Base-by-base conservation (phyloP, 2,888 invertebrate species). In the Nomada lathburiana region DNA sequence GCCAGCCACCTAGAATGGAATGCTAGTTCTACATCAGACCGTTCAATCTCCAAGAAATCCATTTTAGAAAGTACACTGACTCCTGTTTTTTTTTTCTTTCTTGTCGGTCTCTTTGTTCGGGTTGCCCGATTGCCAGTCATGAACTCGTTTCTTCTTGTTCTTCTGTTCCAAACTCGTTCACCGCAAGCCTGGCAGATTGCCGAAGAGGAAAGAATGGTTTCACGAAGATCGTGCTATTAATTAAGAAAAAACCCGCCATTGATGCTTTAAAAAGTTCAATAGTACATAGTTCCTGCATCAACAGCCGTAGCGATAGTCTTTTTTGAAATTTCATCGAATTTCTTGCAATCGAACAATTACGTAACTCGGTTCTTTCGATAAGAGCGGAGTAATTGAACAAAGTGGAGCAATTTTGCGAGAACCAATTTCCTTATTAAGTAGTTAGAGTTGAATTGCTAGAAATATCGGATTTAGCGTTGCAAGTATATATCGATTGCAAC, bases 41-140 rank as follows among this genome's bases (percentile, higher is more conserved):
- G 20, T 23, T 60, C 47, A 20, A 67, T 72, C 65, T 26, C 29
- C 52, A 82, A 62, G 67, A 85, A 77, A 78, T 80, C 83, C 62
- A 73, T 72, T 87, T 87, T 86, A 86, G 86, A 86, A 88, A 88
- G 85, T 86, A 64, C 79, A 59, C 47, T 53, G 29, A 26, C 64
- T 72, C 63, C 11, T 7, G 60, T 69, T 84, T 82, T 75, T 75
- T 50, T 23, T 42, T 44, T 42, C 20, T 44, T 69, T 47, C 18
- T 62, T 29, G 42, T 50, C 57, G 23, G 7, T 42, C 69, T 71
- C 74, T 80, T 76, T 80, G 74, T 84, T 80, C 72, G 55, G 11
- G 60, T 62, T 63, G 36, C 74, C n/a, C 53, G 52, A 67, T 52
- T 62, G 65, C 76, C 75, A 79, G 69, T 81, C 80, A 77, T 77